A percentile compares a stretch with the other conserved stretches of the same genome.
Evolutionary conservation across 1,140 invertebrate species (phyloP).

Genomic region (Drosophila varians): DNA sequence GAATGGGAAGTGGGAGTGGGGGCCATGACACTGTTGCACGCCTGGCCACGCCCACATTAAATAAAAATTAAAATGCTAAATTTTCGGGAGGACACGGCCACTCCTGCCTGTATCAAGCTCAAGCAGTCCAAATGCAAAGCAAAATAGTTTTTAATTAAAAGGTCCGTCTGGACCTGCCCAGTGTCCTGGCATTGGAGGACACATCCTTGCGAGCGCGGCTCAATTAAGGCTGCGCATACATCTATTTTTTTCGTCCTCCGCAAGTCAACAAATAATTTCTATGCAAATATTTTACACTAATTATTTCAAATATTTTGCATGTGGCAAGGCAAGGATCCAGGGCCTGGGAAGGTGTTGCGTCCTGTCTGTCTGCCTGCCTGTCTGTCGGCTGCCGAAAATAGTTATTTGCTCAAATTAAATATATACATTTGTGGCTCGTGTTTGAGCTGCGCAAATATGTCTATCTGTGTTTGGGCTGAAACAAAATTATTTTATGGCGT

Average conservation of each 20-base stretch:
- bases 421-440: constrained; percentile 79
- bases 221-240: constrained; percentile 52
- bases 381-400: constrained; percentile 61
- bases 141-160: constrained; percentile 82
- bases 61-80: constrained; percentile 81
- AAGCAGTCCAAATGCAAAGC: constrained; percentile 67
- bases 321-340: constrained; percentile 19
- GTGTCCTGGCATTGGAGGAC: neutral
- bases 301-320: constrained; percentile 77
- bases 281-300: constrained; percentile 81
- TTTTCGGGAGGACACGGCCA: constrained; percentile 40
- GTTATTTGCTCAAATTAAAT: constrained; percentile 74
- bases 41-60: constrained; percentile 71
- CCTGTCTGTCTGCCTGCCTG: neutral
- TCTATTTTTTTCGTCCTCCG: constrained; percentile 29
- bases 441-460: constrained; percentile 69
- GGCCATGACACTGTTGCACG: constrained; percentile 68
- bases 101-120: too few species aligned
- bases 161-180: constrained; percentile 15
- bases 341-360: constrained; percentile 9
- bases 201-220: constrained; percentile 15
- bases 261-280: constrained; percentile 78
- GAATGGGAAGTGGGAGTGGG: neutral
- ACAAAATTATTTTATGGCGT: constrained; percentile 75
- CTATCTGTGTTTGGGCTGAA: constrained; percentile 50